Percentiles rank a stretch among this genome's conserved stretches.
phyloP scores from a whole-genome alignment of 1,140 invertebrate species.

The Drosophila insularis region DNA sequence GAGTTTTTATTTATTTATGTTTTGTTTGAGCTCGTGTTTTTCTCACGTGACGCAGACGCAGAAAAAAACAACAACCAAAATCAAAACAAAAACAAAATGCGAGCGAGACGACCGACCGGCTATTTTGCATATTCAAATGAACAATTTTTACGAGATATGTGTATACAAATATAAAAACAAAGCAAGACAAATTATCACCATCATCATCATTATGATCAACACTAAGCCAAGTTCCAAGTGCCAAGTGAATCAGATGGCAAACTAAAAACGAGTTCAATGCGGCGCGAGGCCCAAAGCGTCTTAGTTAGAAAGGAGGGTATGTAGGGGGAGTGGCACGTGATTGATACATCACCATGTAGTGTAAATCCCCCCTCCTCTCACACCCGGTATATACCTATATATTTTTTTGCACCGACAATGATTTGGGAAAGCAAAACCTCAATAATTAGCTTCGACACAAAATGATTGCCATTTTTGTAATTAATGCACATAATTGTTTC shows the following conservation, averaged over 20 bases:
- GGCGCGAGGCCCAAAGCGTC: conserved; percentile 18
- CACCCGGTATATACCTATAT: no score
- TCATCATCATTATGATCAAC: not conserved
- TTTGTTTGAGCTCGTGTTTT: conserved; percentile 38
- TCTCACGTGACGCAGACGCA: conserved; percentile 66
- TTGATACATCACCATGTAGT: conserved; percentile 50
- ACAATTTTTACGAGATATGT: conserved; percentile 56
- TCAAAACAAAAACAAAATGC: conserved; percentile 48
- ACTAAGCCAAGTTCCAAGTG: not conserved
- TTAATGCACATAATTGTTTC: conserved; percentile 76
- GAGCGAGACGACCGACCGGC: conserved; percentile 46
- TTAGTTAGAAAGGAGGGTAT: conserved; percentile 42
- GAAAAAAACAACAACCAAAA: conserved; percentile 17
- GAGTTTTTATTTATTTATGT: conserved; percentile 18
- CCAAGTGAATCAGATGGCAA: conserved; percentile 55
- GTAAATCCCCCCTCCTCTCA: conserved; percentile 17
- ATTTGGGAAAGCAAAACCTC: conserved; percentile 75
- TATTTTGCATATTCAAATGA: conserved; percentile 73
- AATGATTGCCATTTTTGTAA: conserved; percentile 74
- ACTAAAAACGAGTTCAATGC: conserved; percentile 13
- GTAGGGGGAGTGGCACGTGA: conserved; percentile 32
- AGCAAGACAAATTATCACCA: not conserved
- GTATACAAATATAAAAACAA: conserved; percentile 36
- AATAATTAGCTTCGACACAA: conserved; percentile 67
- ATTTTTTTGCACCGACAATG: conserved; percentile 10